Percentiles rank a stretch among this genome's conserved stretches.
These are phyloP conservation scores for Byasa hedistus DNA, from an alignment of 2,888 invertebrate genomes.

Conservation along the genomic window DNA sequence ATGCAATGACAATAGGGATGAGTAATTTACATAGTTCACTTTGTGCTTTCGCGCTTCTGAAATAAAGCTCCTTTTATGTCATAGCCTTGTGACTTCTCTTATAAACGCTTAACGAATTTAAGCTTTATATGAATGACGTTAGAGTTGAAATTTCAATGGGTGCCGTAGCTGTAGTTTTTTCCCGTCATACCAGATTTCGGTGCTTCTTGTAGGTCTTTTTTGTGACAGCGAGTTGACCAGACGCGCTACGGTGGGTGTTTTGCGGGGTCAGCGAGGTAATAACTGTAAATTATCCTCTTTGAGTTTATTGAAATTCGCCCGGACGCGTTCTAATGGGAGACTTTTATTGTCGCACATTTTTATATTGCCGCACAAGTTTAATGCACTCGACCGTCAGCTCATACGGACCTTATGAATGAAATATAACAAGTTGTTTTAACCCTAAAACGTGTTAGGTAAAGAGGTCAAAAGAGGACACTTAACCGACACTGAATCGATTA, in stretches of 20 bases:
- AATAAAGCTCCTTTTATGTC: constrained; percentile 76
- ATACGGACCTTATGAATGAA: constrained; percentile 1
- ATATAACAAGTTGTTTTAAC: not conserved
- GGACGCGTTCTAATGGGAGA: constrained; percentile 67
- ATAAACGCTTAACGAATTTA: constrained; percentile 36
- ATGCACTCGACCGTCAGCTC: constrained; percentile 14
- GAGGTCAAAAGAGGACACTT: not conserved
- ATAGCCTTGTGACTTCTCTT: constrained; percentile 46
- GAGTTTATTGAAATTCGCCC: constrained; percentile 74
- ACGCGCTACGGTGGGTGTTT: constrained; percentile 74
- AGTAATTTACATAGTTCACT: constrained; percentile 71
- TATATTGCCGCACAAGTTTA: constrained; percentile 20
- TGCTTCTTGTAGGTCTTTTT: constrained; percentile 67
- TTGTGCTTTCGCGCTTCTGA: constrained; percentile 75
- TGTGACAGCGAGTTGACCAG: constrained; percentile 67
- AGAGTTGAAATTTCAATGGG: constrained; percentile 48
- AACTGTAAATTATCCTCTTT: constrained; percentile 78
- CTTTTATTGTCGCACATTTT: constrained; percentile 45
- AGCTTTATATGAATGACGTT: constrained; percentile 38
- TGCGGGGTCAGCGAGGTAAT: constrained; percentile 78
- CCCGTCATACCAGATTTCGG: constrained; percentile 74
- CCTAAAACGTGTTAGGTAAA: not conserved
- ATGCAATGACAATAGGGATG: constrained; percentile 37
- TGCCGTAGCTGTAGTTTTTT: constrained; percentile 52
- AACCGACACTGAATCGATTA: not conserved